Conservation (phyloP, 1,140 invertebrate genomes). For the Neotoxoptera formosana region DNA sequence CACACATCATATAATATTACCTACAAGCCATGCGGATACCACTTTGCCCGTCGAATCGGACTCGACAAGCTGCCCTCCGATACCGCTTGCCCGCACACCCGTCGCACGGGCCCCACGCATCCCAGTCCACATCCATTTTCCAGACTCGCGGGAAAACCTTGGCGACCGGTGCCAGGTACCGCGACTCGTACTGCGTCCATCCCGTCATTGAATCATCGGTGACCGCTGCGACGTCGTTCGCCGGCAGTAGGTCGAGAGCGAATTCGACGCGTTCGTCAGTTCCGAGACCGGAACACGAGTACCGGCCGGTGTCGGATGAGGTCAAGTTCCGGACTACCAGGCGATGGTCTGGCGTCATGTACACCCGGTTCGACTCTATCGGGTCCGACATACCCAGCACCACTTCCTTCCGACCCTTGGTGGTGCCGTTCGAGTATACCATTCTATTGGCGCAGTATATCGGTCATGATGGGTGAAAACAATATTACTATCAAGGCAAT, state of each 20-base stretch:
- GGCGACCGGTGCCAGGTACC: not conserved
- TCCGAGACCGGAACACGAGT: constrained; percentile 20
- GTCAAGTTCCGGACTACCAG: constrained; percentile 29
- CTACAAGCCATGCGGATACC: constrained; percentile 24
- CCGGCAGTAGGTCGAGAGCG: not conserved
- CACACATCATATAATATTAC: not conserved
- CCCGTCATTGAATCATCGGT: not conserved
- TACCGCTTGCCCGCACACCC: constrained; percentile 47
- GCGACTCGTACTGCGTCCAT: not conserved
- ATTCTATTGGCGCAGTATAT: not conserved
- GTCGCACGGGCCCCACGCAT: constrained; percentile 53
- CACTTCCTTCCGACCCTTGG: constrained; percentile 8
- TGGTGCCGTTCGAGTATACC: not conserved
- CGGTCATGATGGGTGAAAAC: not conserved
- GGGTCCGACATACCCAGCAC: not conserved
- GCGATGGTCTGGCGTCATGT: not conserved
- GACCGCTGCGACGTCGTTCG: not conserved
- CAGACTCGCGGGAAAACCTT: not conserved
- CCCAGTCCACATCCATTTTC: constrained; percentile 30
- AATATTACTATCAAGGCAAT: not conserved
- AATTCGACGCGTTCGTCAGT: not conserved
- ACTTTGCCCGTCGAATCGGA: constrained; percentile 16
- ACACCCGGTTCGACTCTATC: constrained; percentile 29
- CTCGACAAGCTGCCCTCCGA: constrained; percentile 44
- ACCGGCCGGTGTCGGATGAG: not conserved